Evolutionary conservation across 2,113 vertebrate species (phyloP).

Genomic region (Aplodontia rufa): DNA sequence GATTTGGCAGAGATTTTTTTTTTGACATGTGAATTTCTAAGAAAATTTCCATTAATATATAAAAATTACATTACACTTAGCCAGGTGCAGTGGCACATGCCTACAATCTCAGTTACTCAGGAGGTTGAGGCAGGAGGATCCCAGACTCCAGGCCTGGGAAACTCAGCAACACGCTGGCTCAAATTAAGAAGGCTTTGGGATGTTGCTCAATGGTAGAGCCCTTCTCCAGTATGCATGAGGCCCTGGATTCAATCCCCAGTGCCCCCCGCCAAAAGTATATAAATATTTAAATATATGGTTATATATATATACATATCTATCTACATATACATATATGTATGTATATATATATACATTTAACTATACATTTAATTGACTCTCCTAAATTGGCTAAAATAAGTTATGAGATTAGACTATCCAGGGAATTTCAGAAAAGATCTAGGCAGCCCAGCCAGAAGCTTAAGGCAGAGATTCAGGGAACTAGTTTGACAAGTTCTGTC

Average conservation of each 20-base stretch:
- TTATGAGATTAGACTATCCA: background rate
- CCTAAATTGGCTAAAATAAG: conserved; percentile 41
- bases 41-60: conserved; percentile 17
- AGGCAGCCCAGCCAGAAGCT: background rate
- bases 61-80: conserved; percentile 26
- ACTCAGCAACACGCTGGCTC: background rate
- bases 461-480: background rate
- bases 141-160: background rate
- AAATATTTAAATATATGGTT: too few species aligned
- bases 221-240: background rate
- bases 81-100: background rate
- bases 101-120: background rate
- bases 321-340: too few species aligned
- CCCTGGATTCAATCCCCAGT: background rate
- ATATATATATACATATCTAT: too few species aligned
- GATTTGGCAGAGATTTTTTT: background rate
- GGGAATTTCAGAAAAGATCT: background rate
- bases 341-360: too few species aligned
- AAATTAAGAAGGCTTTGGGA: background rate
- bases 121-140: background rate
- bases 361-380: background rate
- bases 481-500: background rate
- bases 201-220: background rate
- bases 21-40: background rate
- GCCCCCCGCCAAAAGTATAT: too few species aligned